These are phyloP conservation scores for Chionoecetes opilio DNA, from an alignment of 1,140 invertebrate species.

Conservation along the genomic window DNA sequence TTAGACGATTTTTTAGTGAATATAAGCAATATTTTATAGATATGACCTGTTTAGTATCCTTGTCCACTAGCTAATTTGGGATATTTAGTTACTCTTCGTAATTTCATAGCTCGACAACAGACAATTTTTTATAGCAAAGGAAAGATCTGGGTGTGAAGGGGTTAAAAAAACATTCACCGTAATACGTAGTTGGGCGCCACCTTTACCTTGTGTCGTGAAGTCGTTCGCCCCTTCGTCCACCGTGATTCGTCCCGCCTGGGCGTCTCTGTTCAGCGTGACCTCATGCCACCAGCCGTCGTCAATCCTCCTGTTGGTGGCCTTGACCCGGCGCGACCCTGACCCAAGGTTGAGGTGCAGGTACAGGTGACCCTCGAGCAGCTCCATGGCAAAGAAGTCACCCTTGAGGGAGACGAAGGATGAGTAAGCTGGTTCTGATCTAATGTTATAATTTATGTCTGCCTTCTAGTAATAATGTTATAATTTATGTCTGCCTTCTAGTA, in stretches of 20 bases:
- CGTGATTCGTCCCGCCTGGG: slow-evolving; percentile 92
- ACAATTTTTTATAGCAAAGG: too few relatives aligned
- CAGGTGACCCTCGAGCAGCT: slow-evolving; percentile 96
- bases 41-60: too few relatives aligned
- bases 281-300: slow-evolving; percentile 97
- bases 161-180: too few relatives aligned
- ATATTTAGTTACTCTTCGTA: too few relatives aligned
- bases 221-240: slow-evolving; percentile 95
- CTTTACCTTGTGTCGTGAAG: slow-evolving; percentile 93
- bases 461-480: not conserved
- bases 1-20: too few relatives aligned
- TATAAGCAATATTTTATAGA: too few relatives aligned
- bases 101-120: too few relatives aligned
- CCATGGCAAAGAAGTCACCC: slow-evolving; percentile 96
- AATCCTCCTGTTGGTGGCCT: slow-evolving; percentile 91
- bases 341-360: slow-evolving; percentile 96
- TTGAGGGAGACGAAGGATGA: slow-evolving; percentile 83
- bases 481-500: not conserved
- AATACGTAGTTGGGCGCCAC: too few relatives aligned
- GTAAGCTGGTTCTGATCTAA: not conserved
- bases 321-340: slow-evolving; percentile 93
- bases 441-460: not conserved
- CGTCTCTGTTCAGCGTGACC: slow-evolving; percentile 91
- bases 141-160: too few relatives aligned
- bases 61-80: too few relatives aligned